A percentile compares a stretch with the other conserved stretches of the same genome.
These are phyloP conservation scores for Spizaetus ornatus DNA, from an alignment of 2,113 vertebrate species.

Conservation along the genomic window DNA sequence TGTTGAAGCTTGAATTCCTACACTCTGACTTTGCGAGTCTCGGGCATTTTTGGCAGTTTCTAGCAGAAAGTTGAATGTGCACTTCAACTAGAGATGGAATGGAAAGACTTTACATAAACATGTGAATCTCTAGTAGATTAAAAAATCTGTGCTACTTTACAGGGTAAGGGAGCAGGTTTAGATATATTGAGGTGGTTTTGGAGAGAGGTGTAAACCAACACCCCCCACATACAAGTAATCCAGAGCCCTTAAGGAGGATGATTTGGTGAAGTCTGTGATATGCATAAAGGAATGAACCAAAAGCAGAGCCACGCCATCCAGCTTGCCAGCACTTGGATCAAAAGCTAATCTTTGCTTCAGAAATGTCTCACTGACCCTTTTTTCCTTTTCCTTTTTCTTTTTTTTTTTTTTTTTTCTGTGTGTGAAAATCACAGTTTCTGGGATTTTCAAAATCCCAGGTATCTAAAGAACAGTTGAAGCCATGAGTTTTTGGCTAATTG, in stretches of 20 bases:
- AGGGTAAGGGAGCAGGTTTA: neutral
- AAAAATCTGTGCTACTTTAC: neutral
- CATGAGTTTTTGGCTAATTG: neutral
- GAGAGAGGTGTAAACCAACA: neutral
- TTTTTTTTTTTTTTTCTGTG: too few relatives aligned
- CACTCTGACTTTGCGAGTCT: constrained; percentile 42
- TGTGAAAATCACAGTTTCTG: neutral
- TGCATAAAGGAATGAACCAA: neutral
- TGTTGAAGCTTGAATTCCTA: constrained; percentile 41
- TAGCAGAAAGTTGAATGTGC: constrained; percentile 63
- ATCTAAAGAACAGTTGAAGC: neutral
- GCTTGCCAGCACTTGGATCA: neutral
- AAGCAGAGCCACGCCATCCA: neutral
- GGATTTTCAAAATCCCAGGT: neutral
- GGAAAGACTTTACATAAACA: constrained; percentile 60
- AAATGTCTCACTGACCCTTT: neutral
- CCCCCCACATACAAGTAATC: neutral
- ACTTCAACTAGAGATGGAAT: constrained; percentile 32
- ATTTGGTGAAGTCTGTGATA: neutral
- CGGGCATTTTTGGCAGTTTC: constrained; percentile 63
- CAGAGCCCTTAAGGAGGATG: neutral
- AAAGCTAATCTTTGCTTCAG: neutral
- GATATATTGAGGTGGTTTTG: neutral
- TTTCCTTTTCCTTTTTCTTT: fast-evolving
- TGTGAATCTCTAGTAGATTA: neutral